Percentiles rank a stretch among this genome's conserved stretches.
These are phyloP conservation scores for Orbicella faveolata DNA, from an alignment of 64 coral and sea anemone genomes.

Conservation along the genomic window DNA sequence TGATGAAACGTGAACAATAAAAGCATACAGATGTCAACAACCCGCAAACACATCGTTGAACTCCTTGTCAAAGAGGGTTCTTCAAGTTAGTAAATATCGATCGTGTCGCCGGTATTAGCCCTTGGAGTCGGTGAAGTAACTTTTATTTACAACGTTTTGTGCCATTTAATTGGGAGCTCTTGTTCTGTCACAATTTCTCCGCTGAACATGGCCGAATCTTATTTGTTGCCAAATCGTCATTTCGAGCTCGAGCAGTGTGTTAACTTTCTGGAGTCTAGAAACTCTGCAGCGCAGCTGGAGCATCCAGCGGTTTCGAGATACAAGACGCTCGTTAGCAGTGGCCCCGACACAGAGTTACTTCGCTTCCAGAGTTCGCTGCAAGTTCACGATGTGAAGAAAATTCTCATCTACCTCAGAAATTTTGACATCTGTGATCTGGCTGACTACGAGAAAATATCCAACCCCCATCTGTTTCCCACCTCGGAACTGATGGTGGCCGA, in stretches of 20 bases:
- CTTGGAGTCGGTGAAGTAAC: neutral
- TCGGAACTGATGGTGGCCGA: neutral
- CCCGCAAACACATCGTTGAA: too few species aligned
- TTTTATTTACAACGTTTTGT: neutral
- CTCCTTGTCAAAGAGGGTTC: too few species aligned
- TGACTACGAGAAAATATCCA: slow-evolving; percentile 17
- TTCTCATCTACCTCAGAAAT: slow-evolving; percentile 13
- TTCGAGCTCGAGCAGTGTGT: neutral
- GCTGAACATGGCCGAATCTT: neutral
- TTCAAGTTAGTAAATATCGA: too few species aligned
- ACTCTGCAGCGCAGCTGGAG: neutral
- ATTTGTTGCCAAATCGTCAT: neutral
- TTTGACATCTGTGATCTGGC: slow-evolving; percentile 10
- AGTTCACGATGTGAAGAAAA: neutral
- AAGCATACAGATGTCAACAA: too few species aligned
- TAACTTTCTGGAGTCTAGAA: neutral
- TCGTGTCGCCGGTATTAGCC: too few species aligned
- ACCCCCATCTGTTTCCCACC: neutral
- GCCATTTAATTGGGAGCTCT: neutral
- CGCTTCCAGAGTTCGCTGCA: neutral
- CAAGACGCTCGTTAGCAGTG: neutral
- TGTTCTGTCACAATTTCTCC: too few species aligned
- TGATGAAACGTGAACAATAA: too few species aligned
- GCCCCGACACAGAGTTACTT: neutral
- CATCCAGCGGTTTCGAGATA: neutral